Evolutionary conservation across 2,888 invertebrate species (phyloP), one percentile per base, ranked within the genome.

Genomic region (Corbicula japonica): DNA sequence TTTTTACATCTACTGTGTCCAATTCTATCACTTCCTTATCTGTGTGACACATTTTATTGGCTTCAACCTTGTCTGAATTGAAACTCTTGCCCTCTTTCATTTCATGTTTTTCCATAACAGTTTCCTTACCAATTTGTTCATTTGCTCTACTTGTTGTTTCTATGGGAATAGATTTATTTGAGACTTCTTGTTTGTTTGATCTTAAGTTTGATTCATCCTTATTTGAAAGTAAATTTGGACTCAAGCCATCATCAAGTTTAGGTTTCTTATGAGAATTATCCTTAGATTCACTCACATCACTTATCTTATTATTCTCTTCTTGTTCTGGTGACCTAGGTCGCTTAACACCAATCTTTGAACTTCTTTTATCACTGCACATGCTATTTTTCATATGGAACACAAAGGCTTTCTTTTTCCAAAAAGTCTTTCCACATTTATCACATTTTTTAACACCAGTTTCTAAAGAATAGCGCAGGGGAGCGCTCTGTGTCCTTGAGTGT

Each of bases 371-470:
- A 50, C 68, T 32, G 66, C 52, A 58, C 38, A 65, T 8, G 21
- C 32, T 38, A 23, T 60, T 46, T n/a, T n/a, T 76, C 52, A 74
- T 76, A 61, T 86, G 86, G n/a, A 58, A 46, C 8, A 44, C 48
- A 32, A 76, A 83, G 23, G 65, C 79, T 18, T 38, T 58, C 54
- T 71, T 73, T 52, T 88, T 86, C 86, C 86, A 86, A 56, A 88
- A 88, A 3, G 54, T 72, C 32, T 75, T 81, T 0, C 72, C 52
- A 74, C 88, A 88, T n/a, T 79, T 76, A 5, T 65, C 50, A 79
- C 82, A 82, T n/a, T 65, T 63, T 30, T 65, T 76, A 2, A 81
- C 73, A 4, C 81, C 81, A 44, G 81, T 81, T 0, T 54, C 28
- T n/a, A 81, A 38, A 12, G 81, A 69, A 71, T 56, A 81, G 15